Evolutionary conservation across 2,888 invertebrate genomes (phyloP), one percentile per base, ranked within the genome.

Genomic region (Crioceris asparagi): DNA sequence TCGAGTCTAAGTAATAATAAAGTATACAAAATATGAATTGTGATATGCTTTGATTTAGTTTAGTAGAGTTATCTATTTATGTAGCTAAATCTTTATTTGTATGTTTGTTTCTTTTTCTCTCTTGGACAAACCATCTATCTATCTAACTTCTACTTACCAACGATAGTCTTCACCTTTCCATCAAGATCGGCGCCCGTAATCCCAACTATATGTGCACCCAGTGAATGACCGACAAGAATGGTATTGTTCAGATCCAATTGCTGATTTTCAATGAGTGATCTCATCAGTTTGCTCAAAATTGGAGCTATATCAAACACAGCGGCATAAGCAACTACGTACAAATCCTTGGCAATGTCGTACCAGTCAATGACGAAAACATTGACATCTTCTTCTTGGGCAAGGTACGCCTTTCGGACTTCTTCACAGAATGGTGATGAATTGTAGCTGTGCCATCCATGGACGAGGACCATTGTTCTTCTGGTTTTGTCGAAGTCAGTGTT

Each of bases 331-430:
- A 11, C 12, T 4, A 26, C 8, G 51, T 52, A 34, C 29, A 27
- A 15, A 10, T 32, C 26, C 5, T 11, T 27, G 12, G 48, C 43
- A 17, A 44, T 41, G 15, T 25, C 25, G 16, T 50, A 48, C 60
- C 59, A 61, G 39, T 59, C 57, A 4, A 61, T 56, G 3, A 57
- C 50, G 33, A 64, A 55, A 1, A 61, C 44, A 41, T 64, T 64
- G 4, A 53, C 46, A 38, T 62, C 56, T 14, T 47, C 26, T 4
- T 31, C 38, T 4, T 35, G 32, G 6, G 60, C 32, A 16, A 56
- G 30, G 7, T 56, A 55, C 6, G 40, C 34, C n/a, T n/a, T n/a
- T 29, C 36, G 47, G 3, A 60, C 36, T 3, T 45, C 10, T 3
- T 31, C 35, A 36, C 52, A 51, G n/a, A 60, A 38, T 4, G 40